Conservation (phyloP, 2,888 invertebrate genomes). For the Gymnosoma rotundatum region DNA sequence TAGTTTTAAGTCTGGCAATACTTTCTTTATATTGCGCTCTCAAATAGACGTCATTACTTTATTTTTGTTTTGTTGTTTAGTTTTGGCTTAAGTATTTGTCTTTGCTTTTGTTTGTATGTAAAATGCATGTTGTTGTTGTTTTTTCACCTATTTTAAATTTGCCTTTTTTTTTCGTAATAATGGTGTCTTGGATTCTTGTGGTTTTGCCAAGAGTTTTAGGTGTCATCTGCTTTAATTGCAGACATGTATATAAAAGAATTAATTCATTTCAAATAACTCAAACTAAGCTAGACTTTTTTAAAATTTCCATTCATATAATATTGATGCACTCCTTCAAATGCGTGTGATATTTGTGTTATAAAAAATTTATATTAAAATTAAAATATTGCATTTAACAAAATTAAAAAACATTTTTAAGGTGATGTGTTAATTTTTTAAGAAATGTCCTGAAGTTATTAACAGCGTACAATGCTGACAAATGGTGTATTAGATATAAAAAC, state of each 20-base stretch:
- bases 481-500: no score
- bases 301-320: no score
- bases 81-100: constrained; percentile 35
- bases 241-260: not conserved
- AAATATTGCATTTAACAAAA: no score
- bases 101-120: constrained; percentile 13
- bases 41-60: constrained; percentile 29
- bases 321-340: no score
- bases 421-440: no score
- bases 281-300: no score
- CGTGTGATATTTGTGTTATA: no score
- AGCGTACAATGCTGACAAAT: no score
- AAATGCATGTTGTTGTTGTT: constrained; percentile 33
- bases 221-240: constrained; percentile 17
- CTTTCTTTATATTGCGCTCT: constrained; percentile 40
- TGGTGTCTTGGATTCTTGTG: constrained; percentile 45
- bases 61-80: constrained; percentile 15
- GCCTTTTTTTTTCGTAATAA: constrained; percentile 25
- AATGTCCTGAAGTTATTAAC: no score
- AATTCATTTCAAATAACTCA: not conserved
- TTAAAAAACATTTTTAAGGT: no score
- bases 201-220: constrained; percentile 23
- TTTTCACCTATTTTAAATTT: constrained; percentile 55
- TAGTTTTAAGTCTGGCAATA: constrained; percentile 29
- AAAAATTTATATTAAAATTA: no score